Evolutionary conservation across 1,140 invertebrate genomes (phyloP).

Genomic region (Solenopsis fugax): DNA sequence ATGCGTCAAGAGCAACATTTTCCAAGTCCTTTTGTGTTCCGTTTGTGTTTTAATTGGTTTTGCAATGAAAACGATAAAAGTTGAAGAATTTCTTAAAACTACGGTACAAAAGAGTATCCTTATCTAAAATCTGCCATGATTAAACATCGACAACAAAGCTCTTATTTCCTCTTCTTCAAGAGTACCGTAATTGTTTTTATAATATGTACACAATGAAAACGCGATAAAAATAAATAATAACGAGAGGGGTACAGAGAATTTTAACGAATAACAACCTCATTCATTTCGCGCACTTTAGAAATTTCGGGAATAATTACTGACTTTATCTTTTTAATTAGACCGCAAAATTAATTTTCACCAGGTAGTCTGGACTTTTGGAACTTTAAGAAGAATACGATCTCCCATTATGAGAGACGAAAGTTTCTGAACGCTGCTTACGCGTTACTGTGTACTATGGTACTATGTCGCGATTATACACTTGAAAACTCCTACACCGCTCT

Average conservation of each 20-base stretch:
- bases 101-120: neutral
- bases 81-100: constrained; percentile 4
- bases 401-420: constrained; percentile 29
- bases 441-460: neutral
- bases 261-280: neutral
- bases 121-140: constrained; percentile 5
- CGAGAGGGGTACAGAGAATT: neutral
- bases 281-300: neutral
- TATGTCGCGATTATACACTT: constrained; percentile 51
- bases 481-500: constrained; percentile 47
- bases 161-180: neutral
- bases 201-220: neutral
- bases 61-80: constrained; percentile 35
- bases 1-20: constrained; percentile 56
- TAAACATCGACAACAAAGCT: neutral
- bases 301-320: neutral
- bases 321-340: constrained; percentile 29
- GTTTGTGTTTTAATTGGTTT: constrained; percentile 45
- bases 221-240: neutral
- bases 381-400: constrained; percentile 36
- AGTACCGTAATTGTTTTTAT: neutral
- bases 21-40: constrained; percentile 45
- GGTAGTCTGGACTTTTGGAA: neutral
- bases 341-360: constrained; percentile 30
- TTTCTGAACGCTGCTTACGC: constrained; percentile 39